A percentile compares a stretch with the other conserved stretches of the same genome.
Evolutionary conservation across 2,888 invertebrate species (phyloP).

Genomic region (Ophioninae sp.): DNA sequence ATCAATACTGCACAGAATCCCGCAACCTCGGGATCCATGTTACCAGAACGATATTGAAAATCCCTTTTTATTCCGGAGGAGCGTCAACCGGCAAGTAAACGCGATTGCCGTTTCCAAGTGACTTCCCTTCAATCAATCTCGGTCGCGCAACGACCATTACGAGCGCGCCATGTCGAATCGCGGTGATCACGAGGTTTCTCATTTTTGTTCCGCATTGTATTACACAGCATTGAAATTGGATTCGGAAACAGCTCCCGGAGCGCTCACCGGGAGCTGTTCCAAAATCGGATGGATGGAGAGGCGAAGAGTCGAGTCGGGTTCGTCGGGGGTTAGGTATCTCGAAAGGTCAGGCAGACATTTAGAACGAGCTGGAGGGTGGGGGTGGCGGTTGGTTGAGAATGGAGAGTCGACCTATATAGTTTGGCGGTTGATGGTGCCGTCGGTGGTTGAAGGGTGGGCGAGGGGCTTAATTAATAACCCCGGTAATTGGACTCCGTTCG

Average conservation of each 20-base stretch:
- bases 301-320: conserved; percentile 52
- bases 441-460: conserved; percentile 57
- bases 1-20: no score
- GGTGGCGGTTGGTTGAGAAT: conserved; percentile 59
- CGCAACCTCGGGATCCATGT: no score
- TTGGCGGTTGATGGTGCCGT: conserved; percentile 15
- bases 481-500: conserved; percentile 78
- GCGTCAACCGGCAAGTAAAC: no score
- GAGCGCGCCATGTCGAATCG: not conserved
- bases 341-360: conserved; percentile 65
- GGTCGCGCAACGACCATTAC: no score
- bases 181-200: not conserved
- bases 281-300: conserved; percentile 39
- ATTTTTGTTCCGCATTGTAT: not conserved
- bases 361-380: conserved; percentile 37
- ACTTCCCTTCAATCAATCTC: no score
- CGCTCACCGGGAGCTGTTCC: conserved; percentile 17
- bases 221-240: conserved; percentile 24
- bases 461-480: conserved; percentile 78
- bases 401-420: conserved; percentile 29
- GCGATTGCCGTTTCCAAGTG: no score
- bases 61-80: no score
- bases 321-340: conserved; percentile 61
- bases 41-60: no score
- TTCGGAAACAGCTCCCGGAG: conserved; percentile 31